A percentile compares a stretch with the other conserved stretches of the same genome.
phyloP scores from a whole-genome alignment of 2,888 invertebrate genomes.

The Sthenelais limicola region DNA sequence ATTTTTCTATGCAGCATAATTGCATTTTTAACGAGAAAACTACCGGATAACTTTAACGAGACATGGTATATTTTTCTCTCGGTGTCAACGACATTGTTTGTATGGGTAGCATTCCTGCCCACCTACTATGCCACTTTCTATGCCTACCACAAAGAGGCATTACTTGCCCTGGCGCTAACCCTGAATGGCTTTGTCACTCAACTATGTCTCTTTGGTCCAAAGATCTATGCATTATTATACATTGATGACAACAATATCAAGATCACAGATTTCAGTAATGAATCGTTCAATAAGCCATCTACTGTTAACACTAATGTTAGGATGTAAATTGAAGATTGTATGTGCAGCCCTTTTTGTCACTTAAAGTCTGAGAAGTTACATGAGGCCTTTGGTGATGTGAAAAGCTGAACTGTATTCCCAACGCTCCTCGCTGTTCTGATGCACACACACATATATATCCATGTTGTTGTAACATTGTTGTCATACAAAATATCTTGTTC shows the following conservation, averaged over 20 bases:
- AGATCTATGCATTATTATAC: slow-evolving; percentile 47
- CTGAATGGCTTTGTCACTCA: slow-evolving; percentile 46
- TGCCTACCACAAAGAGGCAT: slow-evolving; percentile 44
- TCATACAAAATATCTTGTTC: no score
- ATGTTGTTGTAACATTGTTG: no score
- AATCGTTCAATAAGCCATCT: no score
- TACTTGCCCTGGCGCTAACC: slow-evolving; percentile 44
- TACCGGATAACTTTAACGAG: slow-evolving; percentile 51
- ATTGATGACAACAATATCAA: slow-evolving; percentile 34
- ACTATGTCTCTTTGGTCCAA: slow-evolving; percentile 46
- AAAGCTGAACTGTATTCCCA: no score
- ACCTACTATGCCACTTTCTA: slow-evolving; percentile 46
- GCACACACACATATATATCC: no score
- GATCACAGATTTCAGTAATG: no score
- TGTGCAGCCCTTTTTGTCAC: no score
- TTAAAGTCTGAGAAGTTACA: no score
- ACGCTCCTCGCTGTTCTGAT: no score
- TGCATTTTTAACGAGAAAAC: slow-evolving; percentile 47
- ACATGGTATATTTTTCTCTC: slow-evolving; percentile 50
- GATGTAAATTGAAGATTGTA: no score
- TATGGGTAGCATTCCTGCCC: slow-evolving; percentile 49
- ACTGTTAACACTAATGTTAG: no score
- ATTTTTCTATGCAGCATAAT: slow-evolving; percentile 43
- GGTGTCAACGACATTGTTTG: slow-evolving; percentile 46
- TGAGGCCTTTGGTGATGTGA: no score